Base-by-base conservation (phyloP, 1,140 invertebrate genomes). In the Solenopsis invicta region DNA sequence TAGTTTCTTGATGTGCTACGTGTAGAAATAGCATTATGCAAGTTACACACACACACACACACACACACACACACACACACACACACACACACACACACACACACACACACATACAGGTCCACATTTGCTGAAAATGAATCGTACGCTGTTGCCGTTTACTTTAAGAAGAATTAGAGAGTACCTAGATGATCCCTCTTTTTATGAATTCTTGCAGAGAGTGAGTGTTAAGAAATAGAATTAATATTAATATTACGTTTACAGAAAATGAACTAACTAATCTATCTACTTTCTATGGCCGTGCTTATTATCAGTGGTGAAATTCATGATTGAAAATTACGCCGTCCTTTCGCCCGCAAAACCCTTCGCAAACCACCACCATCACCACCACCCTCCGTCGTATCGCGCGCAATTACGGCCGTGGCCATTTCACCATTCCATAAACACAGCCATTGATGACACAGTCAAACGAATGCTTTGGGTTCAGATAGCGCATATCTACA, bases 221-320 rank as follows among this genome's bases (percentile, higher is more conserved):
- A 45, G 2, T 45, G 45, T 13, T 16, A 6, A 52, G 37, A 82
- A 16, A 4, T 48, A 48, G 50, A 82, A 61, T 34, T 34, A 72
- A 48, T 29, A 61, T 34, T 34, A 72, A 48, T 29, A 45, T 48
- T 29, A 59, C 12, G 16, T 71, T 61, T 3, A 45, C 13, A n/a
- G 8, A 41, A 74, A 8, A 56, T 18, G 6, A 61, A n/a, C 67
- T 71, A 81, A 21, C 29, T n/a, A 21, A 37, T 59, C 48, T 61
- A 74, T 41, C 56, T 74, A 52, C 85, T 29, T n/a, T 64, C 48
- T 74, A 90, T 89, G 88, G 89, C 77, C 66, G 87, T 89, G 89
- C 89, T 90, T 90, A 90, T 90, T 34, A 77, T 66, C 85, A 85
- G 89, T 84, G 88, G 85, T 90, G 88, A 89, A 89, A 90, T 88